Evolutionary conservation across 1,140 invertebrate genomes (phyloP).

Genomic region (Drosophila azteca): DNA sequence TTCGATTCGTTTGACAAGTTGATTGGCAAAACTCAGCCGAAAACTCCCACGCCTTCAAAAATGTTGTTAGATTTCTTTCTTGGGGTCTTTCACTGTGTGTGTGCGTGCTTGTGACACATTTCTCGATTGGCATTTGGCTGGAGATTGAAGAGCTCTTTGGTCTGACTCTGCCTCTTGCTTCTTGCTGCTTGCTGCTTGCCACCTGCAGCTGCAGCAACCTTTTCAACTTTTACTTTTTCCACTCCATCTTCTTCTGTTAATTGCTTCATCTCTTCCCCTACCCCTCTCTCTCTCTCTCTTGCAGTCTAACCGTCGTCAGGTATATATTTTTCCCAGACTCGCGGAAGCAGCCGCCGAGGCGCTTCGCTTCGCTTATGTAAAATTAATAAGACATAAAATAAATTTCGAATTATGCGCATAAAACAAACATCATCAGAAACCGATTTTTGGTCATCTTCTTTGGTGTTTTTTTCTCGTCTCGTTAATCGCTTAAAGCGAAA

Average conservation of each 20-base stretch:
- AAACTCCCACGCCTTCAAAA: slow-evolving; percentile 32
- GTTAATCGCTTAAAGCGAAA: slow-evolving; percentile 64
- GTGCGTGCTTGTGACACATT: slow-evolving; percentile 24
- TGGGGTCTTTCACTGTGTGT: background rate
- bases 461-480: slow-evolving; percentile 2
- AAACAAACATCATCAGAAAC: slow-evolving; percentile 56
- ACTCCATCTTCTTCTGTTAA: slow-evolving; percentile 37
- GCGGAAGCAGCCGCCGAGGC: slow-evolving; percentile 22
- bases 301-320: background rate
- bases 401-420: slow-evolving; percentile 69
- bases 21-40: slow-evolving; percentile 49
- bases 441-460: slow-evolving; percentile 24
- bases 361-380: slow-evolving; percentile 54
- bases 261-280: slow-evolving; percentile 29
- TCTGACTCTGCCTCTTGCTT: background rate
- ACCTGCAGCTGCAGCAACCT: slow-evolving; percentile 53
- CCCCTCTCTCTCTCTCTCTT: background rate
- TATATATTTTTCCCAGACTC: slow-evolving; percentile 47
- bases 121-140: slow-evolving; percentile 16
- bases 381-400: slow-evolving; percentile 73
- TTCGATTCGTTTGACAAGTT: slow-evolving; percentile 36
- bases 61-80: slow-evolving; percentile 8
- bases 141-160: slow-evolving; percentile 7
- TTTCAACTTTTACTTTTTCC: slow-evolving; percentile 59
- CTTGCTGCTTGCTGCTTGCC: slow-evolving; percentile 10